phyloP scores from a whole-genome alignment of 2,888 invertebrate genomes.

The Sylvicola fuscatus region DNA sequence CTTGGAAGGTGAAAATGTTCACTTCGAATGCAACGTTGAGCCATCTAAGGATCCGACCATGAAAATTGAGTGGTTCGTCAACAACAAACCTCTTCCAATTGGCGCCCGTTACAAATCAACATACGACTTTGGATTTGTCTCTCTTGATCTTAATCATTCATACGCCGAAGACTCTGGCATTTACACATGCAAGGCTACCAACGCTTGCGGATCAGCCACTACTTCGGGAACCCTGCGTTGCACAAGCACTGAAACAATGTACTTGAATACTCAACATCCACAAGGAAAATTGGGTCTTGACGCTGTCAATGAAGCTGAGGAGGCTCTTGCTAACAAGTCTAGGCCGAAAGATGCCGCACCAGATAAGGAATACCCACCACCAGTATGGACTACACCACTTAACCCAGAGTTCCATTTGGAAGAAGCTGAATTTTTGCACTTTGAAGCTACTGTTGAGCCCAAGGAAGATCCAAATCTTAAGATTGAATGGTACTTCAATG shows the following conservation, averaged over 20 bases:
- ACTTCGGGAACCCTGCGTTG: constrained; percentile 78
- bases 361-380: constrained; percentile 61
- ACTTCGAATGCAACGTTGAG: constrained; percentile 83
- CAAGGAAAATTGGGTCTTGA: constrained; percentile 81
- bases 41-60: constrained; percentile 82
- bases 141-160: constrained; percentile 69
- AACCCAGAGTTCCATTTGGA: constrained; percentile 58
- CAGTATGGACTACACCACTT: constrained; percentile 68
- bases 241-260: constrained; percentile 57
- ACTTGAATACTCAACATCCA: constrained; percentile 83
- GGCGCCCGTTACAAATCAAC: constrained; percentile 82
- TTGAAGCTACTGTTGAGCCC: constrained; percentile 89
- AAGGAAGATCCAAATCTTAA: constrained; percentile 78
- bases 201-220: constrained; percentile 72
- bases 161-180: constrained; percentile 87
- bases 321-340: constrained; percentile 50
- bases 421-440: constrained; percentile 69
- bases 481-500: constrained; percentile 90
- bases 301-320: constrained; percentile 76
- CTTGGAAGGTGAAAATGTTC: constrained; percentile 68
- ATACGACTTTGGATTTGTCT: constrained; percentile 91
- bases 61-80: constrained; percentile 86
- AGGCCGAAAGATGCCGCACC: constrained; percentile 46
- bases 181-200: constrained; percentile 76
- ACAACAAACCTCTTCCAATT: constrained; percentile 71